A percentile compares a stretch with the other conserved stretches of the same genome.
Evolutionary conservation across 2,113 vertebrate genomes (phyloP).

Genomic region (Larimichthys crocea): DNA sequence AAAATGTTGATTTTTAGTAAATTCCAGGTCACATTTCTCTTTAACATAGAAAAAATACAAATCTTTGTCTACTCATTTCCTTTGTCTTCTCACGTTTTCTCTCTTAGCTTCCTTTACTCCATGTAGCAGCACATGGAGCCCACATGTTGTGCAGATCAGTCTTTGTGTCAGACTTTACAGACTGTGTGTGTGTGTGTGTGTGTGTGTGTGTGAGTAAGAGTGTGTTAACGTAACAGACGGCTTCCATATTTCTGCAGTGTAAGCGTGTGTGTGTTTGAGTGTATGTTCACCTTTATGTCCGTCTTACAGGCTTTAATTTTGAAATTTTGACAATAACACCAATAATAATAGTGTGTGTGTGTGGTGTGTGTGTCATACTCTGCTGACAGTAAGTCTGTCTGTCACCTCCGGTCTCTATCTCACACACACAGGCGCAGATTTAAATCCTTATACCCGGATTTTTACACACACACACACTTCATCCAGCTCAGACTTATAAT

Average conservation of each 20-base stretch:
- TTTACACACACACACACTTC: slow-evolving; percentile 7
- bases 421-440: slow-evolving; percentile 56
- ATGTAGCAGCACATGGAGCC: slow-evolving; percentile 62
- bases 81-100: slow-evolving; percentile 9
- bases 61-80: neutral
- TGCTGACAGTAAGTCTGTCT: slow-evolving; percentile 72
- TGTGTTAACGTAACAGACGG: neutral
- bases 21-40: too few relatives aligned
- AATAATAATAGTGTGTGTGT: neutral
- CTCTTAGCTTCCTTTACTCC: slow-evolving; percentile 1
- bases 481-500: slow-evolving; percentile 56
- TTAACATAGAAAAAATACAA: too few relatives aligned
- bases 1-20: too few relatives aligned
- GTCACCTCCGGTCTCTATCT: slow-evolving; percentile 69
- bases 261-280: slow-evolving; percentile 12
- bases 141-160: slow-evolving; percentile 67
- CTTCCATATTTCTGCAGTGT: slow-evolving; percentile 24
- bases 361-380: slow-evolving; percentile 2
- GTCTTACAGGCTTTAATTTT: slow-evolving; percentile 27
- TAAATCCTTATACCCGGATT: slow-evolving; percentile 43
- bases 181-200: slow-evolving; percentile 4
- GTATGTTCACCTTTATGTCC: neutral
- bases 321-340: slow-evolving; percentile 7
- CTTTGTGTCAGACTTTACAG: slow-evolving; percentile 53
- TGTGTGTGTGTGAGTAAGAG: slow-evolving; percentile 7